Evolutionary conservation across 2,797 vertebrate genomes (phyloP), one percentile per base, ranked within the genome.

Genomic region (Phylloscopus collybita): DNA sequence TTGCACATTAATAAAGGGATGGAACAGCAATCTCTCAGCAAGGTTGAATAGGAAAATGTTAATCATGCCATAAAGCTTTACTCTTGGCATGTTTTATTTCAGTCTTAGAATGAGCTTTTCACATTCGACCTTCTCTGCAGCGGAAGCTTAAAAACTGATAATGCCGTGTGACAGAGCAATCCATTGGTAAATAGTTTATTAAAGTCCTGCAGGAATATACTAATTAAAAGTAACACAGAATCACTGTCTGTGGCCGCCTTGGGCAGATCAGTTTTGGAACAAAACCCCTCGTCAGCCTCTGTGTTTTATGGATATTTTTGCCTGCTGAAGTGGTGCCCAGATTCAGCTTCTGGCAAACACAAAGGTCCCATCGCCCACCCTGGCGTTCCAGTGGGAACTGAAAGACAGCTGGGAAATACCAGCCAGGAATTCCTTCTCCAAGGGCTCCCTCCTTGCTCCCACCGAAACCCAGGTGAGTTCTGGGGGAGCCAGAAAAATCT

Each of bases 21-120:
- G 80, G 89, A 84, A 42, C 59, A 88, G 30, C 54, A 62, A 80
- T 95, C 89, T 91, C 90, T 91, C 90, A 85, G 66, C 69, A 30
- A 91, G 66, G 76, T 14, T 94, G 80, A 94, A 88, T 73, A 80
- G 90, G 90, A 88, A 93, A 95, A 94, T 82, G 73, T 95, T 96
- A 82, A 86, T 95, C 84, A 93, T 74, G 75, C 91, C 76, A 80
- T 69, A 88, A 76, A 92, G 30, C 57, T 67, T 65, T 62, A 73
- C 44, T 88, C 60, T 69, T 85, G 90, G 73, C 54, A 45, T 65
- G 54, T 86, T 92, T 92, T 86, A 56, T 92, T 94, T 80, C 70
- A 34, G 5, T 49, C 83, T 81, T n/a, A 27, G 82, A 96, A 90
- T n/a, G 62, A 95, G 87, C 59, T 80, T 54, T 45, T 92, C 80